Percentiles rank a stretch among this genome's conserved stretches.
phyloP scores from a whole-genome alignment of 2,113 vertebrate species.

The Zosterops pallidus region DNA sequence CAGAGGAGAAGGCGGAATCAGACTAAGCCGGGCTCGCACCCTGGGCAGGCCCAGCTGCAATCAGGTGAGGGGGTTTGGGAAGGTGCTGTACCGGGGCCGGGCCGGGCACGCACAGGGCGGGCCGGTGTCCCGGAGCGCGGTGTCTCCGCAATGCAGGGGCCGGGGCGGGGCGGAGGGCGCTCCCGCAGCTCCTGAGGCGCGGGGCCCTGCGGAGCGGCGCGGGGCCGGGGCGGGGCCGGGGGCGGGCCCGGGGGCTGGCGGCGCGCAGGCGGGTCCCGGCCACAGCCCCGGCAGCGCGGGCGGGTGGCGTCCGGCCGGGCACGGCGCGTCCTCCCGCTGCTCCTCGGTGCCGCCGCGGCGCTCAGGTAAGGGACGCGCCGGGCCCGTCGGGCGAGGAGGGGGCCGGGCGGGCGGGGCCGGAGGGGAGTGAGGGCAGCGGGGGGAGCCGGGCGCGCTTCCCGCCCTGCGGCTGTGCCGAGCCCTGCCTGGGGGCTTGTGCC shows the following conservation, averaged over 20 bases:
- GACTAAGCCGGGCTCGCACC: neutral
- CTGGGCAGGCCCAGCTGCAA: neutral
- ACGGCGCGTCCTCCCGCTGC: too few relatives aligned
- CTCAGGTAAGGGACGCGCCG: neutral
- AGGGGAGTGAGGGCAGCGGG: neutral
- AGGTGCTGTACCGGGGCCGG: neutral
- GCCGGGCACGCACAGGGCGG: too few relatives aligned
- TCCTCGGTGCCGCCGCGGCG: too few relatives aligned
- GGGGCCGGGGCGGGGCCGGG: neutral
- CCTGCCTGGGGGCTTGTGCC: neutral
- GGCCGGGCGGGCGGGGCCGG: neutral
- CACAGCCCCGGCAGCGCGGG: too few relatives aligned
- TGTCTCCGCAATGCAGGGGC: slow-evolving; percentile 20
- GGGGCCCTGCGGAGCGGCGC: neutral
- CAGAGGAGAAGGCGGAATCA: neutral
- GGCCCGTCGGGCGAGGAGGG: neutral
- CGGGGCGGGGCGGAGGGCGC: neutral
- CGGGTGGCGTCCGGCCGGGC: too few relatives aligned
- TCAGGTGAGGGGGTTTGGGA: neutral
- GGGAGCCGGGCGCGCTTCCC: neutral
- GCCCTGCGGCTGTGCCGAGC: neutral
- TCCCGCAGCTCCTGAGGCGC: neutral
- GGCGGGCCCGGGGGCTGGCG: neutral
- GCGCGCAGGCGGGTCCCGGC: too few relatives aligned
- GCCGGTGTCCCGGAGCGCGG: neutral